Evolutionary conservation across 1,140 invertebrate species (phyloP).

Genomic region (Trissolcus basalis): DNA sequence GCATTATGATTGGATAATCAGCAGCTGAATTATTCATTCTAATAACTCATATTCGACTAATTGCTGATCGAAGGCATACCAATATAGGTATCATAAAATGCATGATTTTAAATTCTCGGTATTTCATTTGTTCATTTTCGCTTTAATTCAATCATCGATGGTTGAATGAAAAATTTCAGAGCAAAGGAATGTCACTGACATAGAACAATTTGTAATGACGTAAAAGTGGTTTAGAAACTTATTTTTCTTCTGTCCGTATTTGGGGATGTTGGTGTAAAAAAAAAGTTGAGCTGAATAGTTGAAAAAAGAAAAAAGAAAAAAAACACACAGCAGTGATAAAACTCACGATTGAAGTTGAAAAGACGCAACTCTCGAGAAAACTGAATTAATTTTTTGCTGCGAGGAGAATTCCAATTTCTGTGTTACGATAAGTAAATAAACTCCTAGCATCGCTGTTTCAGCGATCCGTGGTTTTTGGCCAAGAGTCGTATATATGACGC

Average conservation of each 20-base stretch:
- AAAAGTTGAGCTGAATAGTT: background rate
- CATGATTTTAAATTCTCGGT: conserved; percentile 17
- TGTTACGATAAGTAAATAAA: conserved; percentile 44
- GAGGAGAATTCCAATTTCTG: conserved; percentile 24
- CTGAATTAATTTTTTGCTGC: conserved; percentile 33
- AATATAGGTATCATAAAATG: too few relatives aligned
- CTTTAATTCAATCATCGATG: background rate
- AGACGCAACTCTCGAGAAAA: conserved; percentile 5
- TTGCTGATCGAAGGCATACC: conserved; percentile 23
- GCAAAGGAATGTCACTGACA: too few relatives aligned
- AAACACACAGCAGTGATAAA: conserved; percentile 12
- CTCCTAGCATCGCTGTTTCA: conserved; percentile 25
- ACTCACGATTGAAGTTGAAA: conserved; percentile 8
- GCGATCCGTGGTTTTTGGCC: conserved; percentile 27
- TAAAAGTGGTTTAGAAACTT: too few relatives aligned
- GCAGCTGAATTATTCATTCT: conserved; percentile 42
- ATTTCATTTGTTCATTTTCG: background rate
- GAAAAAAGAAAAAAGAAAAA: conserved; percentile 5
- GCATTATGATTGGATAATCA: conserved; percentile 30
- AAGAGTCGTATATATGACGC: conserved; percentile 3
- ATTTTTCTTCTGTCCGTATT: too few relatives aligned
- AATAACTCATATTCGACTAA: conserved; percentile 30
- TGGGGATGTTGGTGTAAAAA: background rate
- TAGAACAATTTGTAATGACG: too few relatives aligned
- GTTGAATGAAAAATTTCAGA: background rate